Evolutionary conservation across 2,113 vertebrate species (phyloP).

Genomic region (Acanthochromis polyacanthus): DNA sequence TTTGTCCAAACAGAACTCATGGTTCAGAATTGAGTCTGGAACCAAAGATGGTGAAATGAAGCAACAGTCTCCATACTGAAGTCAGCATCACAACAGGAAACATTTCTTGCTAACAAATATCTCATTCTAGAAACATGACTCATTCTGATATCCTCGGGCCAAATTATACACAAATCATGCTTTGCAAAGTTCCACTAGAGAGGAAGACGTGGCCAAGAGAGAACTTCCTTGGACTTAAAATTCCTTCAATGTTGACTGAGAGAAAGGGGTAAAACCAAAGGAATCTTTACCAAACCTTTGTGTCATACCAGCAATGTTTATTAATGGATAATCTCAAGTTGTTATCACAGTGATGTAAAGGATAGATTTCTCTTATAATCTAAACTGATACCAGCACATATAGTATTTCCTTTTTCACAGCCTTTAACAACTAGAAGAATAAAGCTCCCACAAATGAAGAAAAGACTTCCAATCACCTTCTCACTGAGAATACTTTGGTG

Average conservation of each 20-base stretch:
- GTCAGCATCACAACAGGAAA: constrained; percentile 54
- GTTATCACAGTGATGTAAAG: constrained; percentile 45
- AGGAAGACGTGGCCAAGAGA: constrained; percentile 2
- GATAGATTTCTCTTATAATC: constrained; percentile 2
- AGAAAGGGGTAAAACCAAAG: constrained; percentile 31
- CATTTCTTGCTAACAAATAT: constrained; percentile 64
- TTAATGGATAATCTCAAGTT: constrained; percentile 21
- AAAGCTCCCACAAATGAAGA: constrained; percentile 10
- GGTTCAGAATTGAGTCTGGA: neutral
- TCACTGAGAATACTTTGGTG: neutral
- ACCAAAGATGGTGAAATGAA: constrained; percentile 25
- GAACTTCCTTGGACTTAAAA: constrained; percentile 55
- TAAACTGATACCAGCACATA: too few species aligned
- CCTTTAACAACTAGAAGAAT: neutral
- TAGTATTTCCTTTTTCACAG: neutral
- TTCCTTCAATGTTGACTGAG: constrained; percentile 31
- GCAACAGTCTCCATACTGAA: neutral
- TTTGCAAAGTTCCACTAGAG: constrained; percentile 13
- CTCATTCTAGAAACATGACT: constrained; percentile 67
- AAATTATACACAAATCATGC: constrained; percentile 66
- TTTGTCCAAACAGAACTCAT: neutral
- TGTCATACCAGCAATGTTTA: constrained; percentile 12
- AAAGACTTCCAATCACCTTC: neutral
- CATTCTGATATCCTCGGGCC: constrained; percentile 43
- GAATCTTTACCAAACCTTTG: constrained; percentile 36